Evolutionary conservation across 2,113 vertebrate species (phyloP), one percentile per base, ranked within the genome.

Genomic region (Sinosuthora webbiana): DNA sequence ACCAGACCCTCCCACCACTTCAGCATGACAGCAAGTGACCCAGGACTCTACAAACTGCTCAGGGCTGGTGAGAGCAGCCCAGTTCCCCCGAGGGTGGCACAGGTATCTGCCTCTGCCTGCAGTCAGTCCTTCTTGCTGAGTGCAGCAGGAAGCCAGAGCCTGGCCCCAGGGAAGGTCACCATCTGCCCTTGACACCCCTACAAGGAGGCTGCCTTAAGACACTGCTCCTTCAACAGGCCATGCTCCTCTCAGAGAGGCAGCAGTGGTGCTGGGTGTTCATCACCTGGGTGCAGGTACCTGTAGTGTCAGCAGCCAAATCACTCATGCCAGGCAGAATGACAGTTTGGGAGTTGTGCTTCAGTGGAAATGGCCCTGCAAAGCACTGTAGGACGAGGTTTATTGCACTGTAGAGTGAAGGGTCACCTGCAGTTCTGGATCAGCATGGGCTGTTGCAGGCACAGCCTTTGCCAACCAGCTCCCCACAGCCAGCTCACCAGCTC

Each of bases 81-180:
- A 37, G 17, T 3, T n/a, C 4, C 24, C 31, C 24, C 0, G 0
- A 42, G 33, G 10, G 4, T 35, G 49, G 20, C 71, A 56, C 21
- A 44, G 68, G 35, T 27, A 86, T 37, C 44, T 0, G 0, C 30
- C 9, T 24, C 44, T 0, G 0, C 39, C n/a, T 64, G 52, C 42
- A 25, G 7, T 20, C 2, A 0, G 31, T 60, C 23, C 27, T 7
- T 42, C 25, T 15, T 52, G 64, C 31, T 57, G 57, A 35, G 19
- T 18, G 68, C 27, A 63, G 47, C 9, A 12, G 57, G 35, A 77
- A 84, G 16, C 15, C 69, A 47, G 55, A 59, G 18, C 24, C 47
- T 30, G 15, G 15, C 19, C 16, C 24, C 52, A 49, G 30, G n/a
- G 39, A 33, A 27, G 19, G 52, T 62, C 44, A 69, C 33, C 49